A percentile compares a stretch with the other conserved stretches of the same genome.
These are phyloP conservation scores for Rosalia funebris DNA, from an alignment of 2,888 invertebrate genomes.

Conservation along the genomic window DNA sequence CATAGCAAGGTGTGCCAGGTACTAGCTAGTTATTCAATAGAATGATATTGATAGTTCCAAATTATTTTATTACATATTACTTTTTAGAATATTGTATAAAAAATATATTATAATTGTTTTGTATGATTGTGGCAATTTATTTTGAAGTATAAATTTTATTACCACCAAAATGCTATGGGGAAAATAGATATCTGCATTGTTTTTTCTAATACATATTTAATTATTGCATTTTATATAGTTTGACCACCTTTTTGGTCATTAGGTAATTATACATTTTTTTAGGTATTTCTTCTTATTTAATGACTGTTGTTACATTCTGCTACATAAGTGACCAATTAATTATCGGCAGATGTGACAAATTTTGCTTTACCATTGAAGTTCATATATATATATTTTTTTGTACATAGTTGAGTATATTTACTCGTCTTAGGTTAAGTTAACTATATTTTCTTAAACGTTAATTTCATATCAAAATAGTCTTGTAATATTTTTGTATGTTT, in stretches of 20 bases:
- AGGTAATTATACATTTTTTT: slow-evolving; percentile 22
- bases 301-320: slow-evolving; percentile 39
- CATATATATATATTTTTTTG: slow-evolving; percentile 33
- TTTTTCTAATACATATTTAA: neutral
- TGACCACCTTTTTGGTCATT: slow-evolving; percentile 15
- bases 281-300: slow-evolving; percentile 28
- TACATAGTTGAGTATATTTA: slow-evolving; percentile 44
- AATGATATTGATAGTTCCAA: no score
- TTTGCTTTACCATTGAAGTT: slow-evolving; percentile 33
- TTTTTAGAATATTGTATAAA: no score
- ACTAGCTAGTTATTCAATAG: no score
- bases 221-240: slow-evolving; percentile 13
- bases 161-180: neutral
- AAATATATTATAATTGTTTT: no score
- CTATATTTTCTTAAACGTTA: slow-evolving; percentile 26
- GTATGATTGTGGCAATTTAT: neutral
- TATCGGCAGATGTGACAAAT: slow-evolving; percentile 29
- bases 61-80: no score
- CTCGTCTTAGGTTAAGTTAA: slow-evolving; percentile 34
- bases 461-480: slow-evolving; percentile 39
- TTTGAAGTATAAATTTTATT: neutral
- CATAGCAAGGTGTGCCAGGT: no score
- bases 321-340: slow-evolving; percentile 34
- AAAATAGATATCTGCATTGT: neutral
- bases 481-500: slow-evolving; percentile 36